Evolutionary conservation across 2,113 vertebrate species (phyloP).

Genomic region (Regulus satrapa): DNA sequence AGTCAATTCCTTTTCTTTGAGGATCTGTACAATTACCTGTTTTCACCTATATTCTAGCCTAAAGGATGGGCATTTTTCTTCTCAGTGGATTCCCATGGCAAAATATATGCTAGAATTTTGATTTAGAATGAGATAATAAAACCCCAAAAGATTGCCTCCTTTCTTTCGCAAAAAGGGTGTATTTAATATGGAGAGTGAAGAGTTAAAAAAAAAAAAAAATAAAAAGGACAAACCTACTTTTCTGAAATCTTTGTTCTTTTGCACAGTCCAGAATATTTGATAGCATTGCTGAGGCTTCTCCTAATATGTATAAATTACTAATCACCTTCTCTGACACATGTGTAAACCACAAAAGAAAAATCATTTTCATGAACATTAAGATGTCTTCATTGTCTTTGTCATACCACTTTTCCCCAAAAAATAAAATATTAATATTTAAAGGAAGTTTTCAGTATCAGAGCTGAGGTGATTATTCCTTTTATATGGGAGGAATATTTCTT

Average conservation of each 20-base stretch:
- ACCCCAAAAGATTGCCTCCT: background rate
- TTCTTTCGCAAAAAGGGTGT: slow-evolving; percentile 27
- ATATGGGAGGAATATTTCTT: background rate
- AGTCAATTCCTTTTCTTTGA: background rate
- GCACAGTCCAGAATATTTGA: slow-evolving; percentile 52
- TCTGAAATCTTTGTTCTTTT: slow-evolving; percentile 58
- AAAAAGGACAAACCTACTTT: too few relatives aligned
- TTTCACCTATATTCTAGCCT: background rate
- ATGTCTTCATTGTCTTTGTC: slow-evolving; percentile 34
- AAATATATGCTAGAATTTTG: slow-evolving; percentile 27
- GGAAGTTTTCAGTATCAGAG: slow-evolving; percentile 48
- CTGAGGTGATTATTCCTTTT: slow-evolving; percentile 55
- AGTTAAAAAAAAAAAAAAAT: background rate
- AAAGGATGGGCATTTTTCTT: background rate
- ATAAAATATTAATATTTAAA: slow-evolving; percentile 11
- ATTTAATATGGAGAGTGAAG: slow-evolving; percentile 50
- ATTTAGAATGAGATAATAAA: slow-evolving; percentile 57
- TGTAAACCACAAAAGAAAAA: slow-evolving; percentile 48
- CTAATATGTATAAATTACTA: slow-evolving; percentile 33
- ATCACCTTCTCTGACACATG: slow-evolving; percentile 41
- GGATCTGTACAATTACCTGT: background rate
- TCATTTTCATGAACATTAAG: slow-evolving; percentile 56
- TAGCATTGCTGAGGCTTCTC: slow-evolving; percentile 59
- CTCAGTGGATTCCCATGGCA: background rate
- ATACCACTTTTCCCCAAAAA: background rate